These are phyloP conservation scores for Macrosoma leucophasiata DNA, from an alignment of 2,888 invertebrate species.

Conservation along the genomic window DNA sequence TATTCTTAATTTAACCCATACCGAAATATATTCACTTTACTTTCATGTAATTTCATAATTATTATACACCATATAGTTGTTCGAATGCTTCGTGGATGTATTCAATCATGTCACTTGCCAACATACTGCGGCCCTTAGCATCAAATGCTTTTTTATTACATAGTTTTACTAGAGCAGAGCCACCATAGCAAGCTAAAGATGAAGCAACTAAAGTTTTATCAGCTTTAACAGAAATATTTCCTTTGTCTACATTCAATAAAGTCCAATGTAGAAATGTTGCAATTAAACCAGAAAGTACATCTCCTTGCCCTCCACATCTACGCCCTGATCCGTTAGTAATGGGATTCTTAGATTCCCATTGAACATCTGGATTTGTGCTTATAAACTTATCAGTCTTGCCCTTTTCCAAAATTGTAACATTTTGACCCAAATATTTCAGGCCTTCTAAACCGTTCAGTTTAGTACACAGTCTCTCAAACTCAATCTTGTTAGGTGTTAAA, in stretches of 20 bases:
- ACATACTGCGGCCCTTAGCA: conserved; percentile 86
- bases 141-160: conserved; percentile 89
- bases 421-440: conserved; percentile 68
- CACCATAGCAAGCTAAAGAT: conserved; percentile 87
- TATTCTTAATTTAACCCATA: no score
- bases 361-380: conserved; percentile 59
- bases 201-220: conserved; percentile 70
- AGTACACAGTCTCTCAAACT: conserved; percentile 85
- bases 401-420: conserved; percentile 84
- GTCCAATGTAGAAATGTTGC: conserved; percentile 92
- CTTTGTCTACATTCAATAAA: conserved; percentile 42
- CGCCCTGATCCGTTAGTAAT: conserved; percentile 88
- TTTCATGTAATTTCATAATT: no score
- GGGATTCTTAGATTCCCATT: conserved; percentile 76
- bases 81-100: conserved; percentile 86
- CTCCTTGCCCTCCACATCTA: conserved; percentile 98
- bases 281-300: conserved; percentile 90
- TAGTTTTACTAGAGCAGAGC: conserved; percentile 85
- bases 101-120: conserved; percentile 91
- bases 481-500: conserved; percentile 93
- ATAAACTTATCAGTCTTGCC: conserved; percentile 82
- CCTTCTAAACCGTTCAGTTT: conserved; percentile 71
- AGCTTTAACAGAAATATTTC: conserved; percentile 27
- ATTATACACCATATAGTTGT: conserved; percentile 49
- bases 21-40: no score